A percentile compares a stretch with the other conserved stretches of the same genome.
Conservation (phyloP, 2,797 vertebrate genomes). For the Gobionotothen gibberifrons region DNA sequence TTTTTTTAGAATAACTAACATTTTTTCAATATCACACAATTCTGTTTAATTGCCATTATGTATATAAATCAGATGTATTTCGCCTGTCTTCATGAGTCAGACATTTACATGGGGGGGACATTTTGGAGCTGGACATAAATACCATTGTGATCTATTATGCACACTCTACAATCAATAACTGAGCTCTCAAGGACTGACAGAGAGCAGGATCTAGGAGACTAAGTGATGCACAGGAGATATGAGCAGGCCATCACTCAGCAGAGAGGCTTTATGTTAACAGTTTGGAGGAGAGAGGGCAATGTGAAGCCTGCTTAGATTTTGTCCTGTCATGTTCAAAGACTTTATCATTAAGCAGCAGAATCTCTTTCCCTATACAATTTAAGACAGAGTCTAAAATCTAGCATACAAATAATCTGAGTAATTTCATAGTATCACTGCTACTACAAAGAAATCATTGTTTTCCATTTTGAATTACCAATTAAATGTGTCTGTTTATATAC, state of each 20-base stretch:
- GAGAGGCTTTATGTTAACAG: neutral
- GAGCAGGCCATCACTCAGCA: slow-evolving; percentile 23
- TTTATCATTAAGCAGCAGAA: slow-evolving; percentile 2
- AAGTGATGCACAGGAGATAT: slow-evolving; percentile 37
- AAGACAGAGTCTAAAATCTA: neutral
- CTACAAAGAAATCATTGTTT: neutral
- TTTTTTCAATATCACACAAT: neutral
- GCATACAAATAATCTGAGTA: neutral
- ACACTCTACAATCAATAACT: slow-evolving; percentile 48
- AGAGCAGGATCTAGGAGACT: slow-evolving; percentile 38
- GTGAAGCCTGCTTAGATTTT: slow-evolving; percentile 6
- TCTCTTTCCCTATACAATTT: neutral
- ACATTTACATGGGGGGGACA: slow-evolving; percentile 17
- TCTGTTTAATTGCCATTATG: neutral
- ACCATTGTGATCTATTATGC: slow-evolving; percentile 56
- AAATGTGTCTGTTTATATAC: neutral
- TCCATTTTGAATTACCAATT: neutral
- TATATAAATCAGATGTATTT: neutral
- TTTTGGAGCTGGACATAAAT: slow-evolving; percentile 27
- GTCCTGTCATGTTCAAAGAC: neutral
- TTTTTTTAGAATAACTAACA: neutral
- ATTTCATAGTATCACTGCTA: neutral
- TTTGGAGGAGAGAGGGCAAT: neutral
- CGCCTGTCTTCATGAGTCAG: slow-evolving; percentile 2
- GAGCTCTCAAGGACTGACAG: slow-evolving; percentile 34